A percentile compares a stretch with the other conserved stretches of the same genome.
Evolutionary conservation across 2,797 vertebrate genomes (phyloP).

Genomic region (Sebastes itinus): DNA sequence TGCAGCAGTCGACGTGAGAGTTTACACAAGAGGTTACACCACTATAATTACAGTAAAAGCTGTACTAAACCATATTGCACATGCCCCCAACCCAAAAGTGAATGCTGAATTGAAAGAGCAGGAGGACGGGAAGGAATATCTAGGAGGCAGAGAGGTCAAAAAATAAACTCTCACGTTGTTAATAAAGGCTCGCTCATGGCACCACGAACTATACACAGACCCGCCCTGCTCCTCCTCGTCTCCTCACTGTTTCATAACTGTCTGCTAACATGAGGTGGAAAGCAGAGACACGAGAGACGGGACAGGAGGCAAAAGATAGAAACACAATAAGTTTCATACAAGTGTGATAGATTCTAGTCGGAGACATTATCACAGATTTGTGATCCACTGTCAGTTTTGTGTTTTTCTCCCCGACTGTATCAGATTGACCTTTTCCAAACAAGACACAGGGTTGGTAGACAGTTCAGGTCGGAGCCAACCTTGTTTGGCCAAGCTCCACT

Average conservation of each 20-base stretch:
- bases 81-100: not conserved
- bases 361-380: constrained; percentile 31
- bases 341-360: constrained; percentile 27
- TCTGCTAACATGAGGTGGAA: constrained; percentile 46
- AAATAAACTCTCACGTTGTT: constrained; percentile 64
- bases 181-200: constrained; percentile 68
- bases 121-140: constrained; percentile 35
- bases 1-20: not conserved
- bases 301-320: not conserved
- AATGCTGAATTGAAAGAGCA: constrained; percentile 26
- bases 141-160: constrained; percentile 39
- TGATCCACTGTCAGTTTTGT: constrained; percentile 18
- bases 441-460: constrained; percentile 29
- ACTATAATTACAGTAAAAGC: not conserved
- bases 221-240: constrained; percentile 62
- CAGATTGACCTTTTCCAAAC: constrained; percentile 23
- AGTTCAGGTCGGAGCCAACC: constrained; percentile 55
- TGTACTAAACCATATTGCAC: not conserved
- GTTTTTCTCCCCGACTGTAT: constrained; percentile 9
- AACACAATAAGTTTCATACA: constrained; percentile 19
- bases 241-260: constrained; percentile 42
- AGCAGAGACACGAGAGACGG: not conserved
- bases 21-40: not conserved
- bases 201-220: constrained; percentile 58
- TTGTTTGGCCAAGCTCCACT: constrained; percentile 65